Conservation (phyloP, 2,797 vertebrate genomes). For the Hyperoplus lanceolatus region DNA sequence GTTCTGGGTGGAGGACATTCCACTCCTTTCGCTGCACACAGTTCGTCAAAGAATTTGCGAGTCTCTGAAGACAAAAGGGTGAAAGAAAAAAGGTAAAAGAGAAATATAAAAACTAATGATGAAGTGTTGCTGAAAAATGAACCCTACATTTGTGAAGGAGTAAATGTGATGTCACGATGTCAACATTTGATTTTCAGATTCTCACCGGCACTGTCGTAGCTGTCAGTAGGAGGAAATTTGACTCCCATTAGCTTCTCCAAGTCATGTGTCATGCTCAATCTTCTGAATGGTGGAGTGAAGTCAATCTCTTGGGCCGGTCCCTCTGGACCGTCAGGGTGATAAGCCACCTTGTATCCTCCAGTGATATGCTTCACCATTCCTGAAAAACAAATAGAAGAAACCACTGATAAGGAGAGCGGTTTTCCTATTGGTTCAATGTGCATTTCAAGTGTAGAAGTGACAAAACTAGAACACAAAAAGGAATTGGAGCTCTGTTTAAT, state of each 20-base stretch:
- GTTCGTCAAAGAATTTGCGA: slow-evolving; percentile 92
- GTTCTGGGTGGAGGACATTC: slow-evolving; percentile 95
- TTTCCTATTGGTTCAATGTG: neutral
- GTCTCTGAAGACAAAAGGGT: slow-evolving; percentile 85
- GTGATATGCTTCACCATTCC: slow-evolving; percentile 98
- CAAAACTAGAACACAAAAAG: neutral
- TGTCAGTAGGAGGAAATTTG: slow-evolving; percentile 90
- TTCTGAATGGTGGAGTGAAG: slow-evolving; percentile 95
- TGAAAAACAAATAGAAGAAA: slow-evolving; percentile 56
- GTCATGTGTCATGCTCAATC: slow-evolving; percentile 93
- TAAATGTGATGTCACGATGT: neutral
- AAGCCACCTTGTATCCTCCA: slow-evolving; percentile 92
- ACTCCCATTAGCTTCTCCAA: slow-evolving; percentile 92
- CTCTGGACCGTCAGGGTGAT: slow-evolving; percentile 95
- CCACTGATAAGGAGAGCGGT: neutral
- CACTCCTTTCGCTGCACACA: slow-evolving; percentile 90
- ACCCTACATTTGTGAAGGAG: neutral
- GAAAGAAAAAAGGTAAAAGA: neutral
- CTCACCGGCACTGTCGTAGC: slow-evolving; percentile 83
- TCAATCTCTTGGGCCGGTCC: slow-evolving; percentile 92
- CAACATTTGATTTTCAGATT: neutral
- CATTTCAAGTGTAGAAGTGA: neutral
- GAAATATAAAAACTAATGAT: neutral
- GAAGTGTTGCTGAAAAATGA: neutral
- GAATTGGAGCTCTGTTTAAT: neutral